Evolutionary conservation across 2,888 invertebrate species (phyloP), one percentile per base, ranked within the genome.

Genomic region (Drosophila silvestris): DNA sequence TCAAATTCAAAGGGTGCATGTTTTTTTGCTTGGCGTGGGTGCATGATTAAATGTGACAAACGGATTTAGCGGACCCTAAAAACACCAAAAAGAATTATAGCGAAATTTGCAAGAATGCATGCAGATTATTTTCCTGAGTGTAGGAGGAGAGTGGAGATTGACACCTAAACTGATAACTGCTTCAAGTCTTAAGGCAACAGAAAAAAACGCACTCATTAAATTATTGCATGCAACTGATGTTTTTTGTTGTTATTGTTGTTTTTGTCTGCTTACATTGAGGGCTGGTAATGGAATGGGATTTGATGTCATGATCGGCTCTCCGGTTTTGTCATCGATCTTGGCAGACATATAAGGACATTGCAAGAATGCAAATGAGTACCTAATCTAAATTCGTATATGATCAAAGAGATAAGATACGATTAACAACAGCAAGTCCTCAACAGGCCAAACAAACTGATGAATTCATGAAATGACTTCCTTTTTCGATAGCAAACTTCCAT

Each of bases 351-450:
- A 94, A 51, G 96, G 95, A 92, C 96, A 96, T 94, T 96, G 95
- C 72, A 96, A 93, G 90, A 95, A 95, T 61, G 95, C 94, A 93
- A 97, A 97, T 92, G 95, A 96, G 94, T 96, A 97, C 91, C 96
- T 96, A 91, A 97, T 96, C 97, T 96, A 94, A 83, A 93, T 65
- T 62, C 22, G 30, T 62, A 35, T 51, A 44, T 19, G 50, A 35
- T 62, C 52, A 60, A 44, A 79, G 56, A 75, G 60, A 81, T 66
- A 53, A 77, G 16, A 62, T 30, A 50, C 51, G 30, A 74, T 73
- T 73, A 73, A 50, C 64, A 73, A 64, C 37, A 30, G 39, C 74
- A 33, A 19, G n/a, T 22, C 39, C 22, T 41, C 35, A 35, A 22
- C 60, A 39, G 59, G 41, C 54, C 60, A 41, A 39, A 14, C 30